phyloP scores from a whole-genome alignment of 2,113 vertebrate species.

The Thunnus thynnus region DNA sequence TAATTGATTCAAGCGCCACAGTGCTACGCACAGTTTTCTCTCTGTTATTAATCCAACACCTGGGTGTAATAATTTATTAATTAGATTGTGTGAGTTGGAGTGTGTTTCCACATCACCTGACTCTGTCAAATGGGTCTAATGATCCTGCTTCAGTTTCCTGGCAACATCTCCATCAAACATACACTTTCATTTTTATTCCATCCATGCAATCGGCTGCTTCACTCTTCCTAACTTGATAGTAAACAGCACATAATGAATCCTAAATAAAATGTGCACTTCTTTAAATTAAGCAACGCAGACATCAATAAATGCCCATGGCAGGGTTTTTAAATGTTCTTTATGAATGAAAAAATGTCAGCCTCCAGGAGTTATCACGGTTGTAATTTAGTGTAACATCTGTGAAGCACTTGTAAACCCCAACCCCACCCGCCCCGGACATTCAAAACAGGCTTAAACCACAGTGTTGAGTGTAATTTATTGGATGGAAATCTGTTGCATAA shows the following conservation, averaged over 20 bases:
- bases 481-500: background rate
- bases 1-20: conserved; percentile 59
- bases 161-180: conserved; percentile 46
- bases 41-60: conserved; percentile 54
- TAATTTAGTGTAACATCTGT: conserved; percentile 48
- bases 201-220: background rate
- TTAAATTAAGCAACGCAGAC: background rate
- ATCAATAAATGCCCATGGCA: conserved; percentile 2
- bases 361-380: conserved; percentile 17
- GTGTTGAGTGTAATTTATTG: conserved; percentile 1
- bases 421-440: background rate
- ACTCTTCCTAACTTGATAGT: background rate
- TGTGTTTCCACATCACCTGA: conserved; percentile 52
- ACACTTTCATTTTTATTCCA: conserved; percentile 40
- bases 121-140: conserved; percentile 53
- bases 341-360: background rate
- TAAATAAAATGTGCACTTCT: conserved; percentile 35
- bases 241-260: conserved; percentile 21
- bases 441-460: background rate
- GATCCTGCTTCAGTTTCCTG: conserved; percentile 42
- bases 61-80: conserved; percentile 58
- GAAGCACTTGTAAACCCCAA: conserved; percentile 36
- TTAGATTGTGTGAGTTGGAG: conserved; percentile 42
- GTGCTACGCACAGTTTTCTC: conserved; percentile 23
- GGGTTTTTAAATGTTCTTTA: background rate